Evolutionary conservation across 1,140 invertebrate species (phyloP).

Genomic region (Apis cerana): DNA sequence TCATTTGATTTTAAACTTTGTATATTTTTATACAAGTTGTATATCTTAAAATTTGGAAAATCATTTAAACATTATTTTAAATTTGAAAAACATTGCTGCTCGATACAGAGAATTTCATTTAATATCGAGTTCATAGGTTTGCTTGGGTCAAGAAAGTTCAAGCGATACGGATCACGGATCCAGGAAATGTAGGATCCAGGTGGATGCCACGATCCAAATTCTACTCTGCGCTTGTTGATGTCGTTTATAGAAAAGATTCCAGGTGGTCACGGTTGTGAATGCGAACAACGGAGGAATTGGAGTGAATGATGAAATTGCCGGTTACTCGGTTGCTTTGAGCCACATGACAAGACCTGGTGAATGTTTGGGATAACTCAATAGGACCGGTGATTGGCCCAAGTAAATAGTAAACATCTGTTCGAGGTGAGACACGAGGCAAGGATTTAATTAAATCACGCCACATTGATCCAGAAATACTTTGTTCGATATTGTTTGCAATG

Average conservation of each 20-base stretch:
- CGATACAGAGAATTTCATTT: too few relatives aligned
- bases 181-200: background rate
- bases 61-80: too few relatives aligned
- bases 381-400: background rate
- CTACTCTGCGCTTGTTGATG: background rate
- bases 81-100: too few relatives aligned
- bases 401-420: conserved; percentile 12
- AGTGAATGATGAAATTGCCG: background rate
- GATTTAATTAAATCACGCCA: background rate
- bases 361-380: conserved; percentile 24
- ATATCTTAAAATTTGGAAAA: too few relatives aligned
- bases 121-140: background rate
- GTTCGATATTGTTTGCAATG: background rate
- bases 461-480: background rate
- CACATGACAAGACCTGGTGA: conserved; percentile 1
- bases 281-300: background rate
- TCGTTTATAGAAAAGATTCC: conserved; percentile 8
- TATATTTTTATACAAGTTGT: too few relatives aligned
- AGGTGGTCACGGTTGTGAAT: conserved; percentile 27
- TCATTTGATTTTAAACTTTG: too few relatives aligned
- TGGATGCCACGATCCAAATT: background rate
- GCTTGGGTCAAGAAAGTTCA: background rate
- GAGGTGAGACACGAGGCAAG: too few relatives aligned
- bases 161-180: background rate
- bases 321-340: conserved; percentile 1